These are phyloP conservation scores for Calyptomena viridis DNA, from an alignment of 2,113 vertebrate species.

Conservation along the genomic window DNA sequence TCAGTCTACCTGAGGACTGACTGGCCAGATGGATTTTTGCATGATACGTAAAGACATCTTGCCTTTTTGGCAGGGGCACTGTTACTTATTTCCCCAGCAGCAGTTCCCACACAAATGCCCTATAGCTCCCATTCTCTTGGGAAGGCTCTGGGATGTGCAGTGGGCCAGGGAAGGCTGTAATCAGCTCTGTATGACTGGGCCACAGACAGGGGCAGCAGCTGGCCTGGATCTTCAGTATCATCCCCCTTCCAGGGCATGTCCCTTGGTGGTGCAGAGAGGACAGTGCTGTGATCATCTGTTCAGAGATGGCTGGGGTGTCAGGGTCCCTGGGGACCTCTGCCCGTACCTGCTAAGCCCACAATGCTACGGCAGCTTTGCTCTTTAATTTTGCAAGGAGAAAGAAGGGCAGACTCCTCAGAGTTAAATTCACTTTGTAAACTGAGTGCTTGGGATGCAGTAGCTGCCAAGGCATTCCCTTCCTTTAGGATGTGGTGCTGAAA, in stretches of 20 bases:
- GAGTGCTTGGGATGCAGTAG: background rate
- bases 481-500: background rate
- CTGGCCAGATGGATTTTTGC: background rate
- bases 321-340: background rate
- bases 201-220: background rate
- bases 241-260: background rate
- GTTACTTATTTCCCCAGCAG: background rate
- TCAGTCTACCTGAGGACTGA: background rate
- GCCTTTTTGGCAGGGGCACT: background rate
- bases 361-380: background rate
- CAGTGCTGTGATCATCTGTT: background rate
- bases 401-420: background rate
- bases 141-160: fast-evolving
- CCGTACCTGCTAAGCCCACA: background rate
- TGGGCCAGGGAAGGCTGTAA: background rate
- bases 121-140: background rate
- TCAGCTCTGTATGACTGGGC: fast-evolving
- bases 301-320: background rate
- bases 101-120: fast-evolving
- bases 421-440: background rate
- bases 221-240: fast-evolving
- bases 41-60: fast-evolving
- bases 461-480: conserved; percentile 46
- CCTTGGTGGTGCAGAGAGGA: background rate
- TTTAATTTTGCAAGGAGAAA: background rate